Conservation (phyloP, 2,888 invertebrate genomes). For the Pocota personata region DNA sequence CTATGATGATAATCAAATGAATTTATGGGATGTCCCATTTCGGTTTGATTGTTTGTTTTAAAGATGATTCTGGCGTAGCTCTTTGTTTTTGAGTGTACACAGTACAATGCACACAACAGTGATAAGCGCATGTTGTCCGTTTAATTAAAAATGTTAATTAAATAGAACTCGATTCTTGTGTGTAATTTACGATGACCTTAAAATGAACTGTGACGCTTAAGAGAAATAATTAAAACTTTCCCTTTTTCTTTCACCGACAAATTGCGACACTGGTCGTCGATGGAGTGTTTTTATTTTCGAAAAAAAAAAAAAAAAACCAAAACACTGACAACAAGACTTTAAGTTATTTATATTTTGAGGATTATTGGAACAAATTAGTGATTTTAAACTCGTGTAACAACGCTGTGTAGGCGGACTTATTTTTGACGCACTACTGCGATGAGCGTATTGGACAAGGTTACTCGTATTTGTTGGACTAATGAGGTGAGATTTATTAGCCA, state of each 20-base stretch:
- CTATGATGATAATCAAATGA: constrained; percentile 28
- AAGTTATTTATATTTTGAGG: background rate
- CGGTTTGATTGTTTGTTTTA: constrained; percentile 35
- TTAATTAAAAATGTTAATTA: constrained; percentile 56
- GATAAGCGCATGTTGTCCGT: constrained; percentile 51
- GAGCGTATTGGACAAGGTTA: background rate
- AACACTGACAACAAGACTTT: background rate
- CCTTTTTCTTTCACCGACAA: background rate
- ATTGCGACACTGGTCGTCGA: background rate
- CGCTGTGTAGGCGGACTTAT: constrained; percentile 21
- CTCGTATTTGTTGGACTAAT: constrained; percentile 11
- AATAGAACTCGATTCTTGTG: constrained; percentile 21
- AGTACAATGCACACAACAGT: background rate
- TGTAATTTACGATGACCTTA: constrained; percentile 15
- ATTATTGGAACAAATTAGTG: background rate
- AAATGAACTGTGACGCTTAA: constrained; percentile 1
- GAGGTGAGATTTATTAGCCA: constrained; percentile 9
- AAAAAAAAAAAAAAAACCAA: background rate
- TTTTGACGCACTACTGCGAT: background rate
- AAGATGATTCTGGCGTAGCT: constrained; percentile 4
- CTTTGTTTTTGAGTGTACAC: constrained; percentile 4
- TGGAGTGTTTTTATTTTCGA: background rate
- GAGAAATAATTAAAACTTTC: background rate
- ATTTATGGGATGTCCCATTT: constrained; percentile 57
- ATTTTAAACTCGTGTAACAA: background rate